Evolutionary conservation across 2,888 invertebrate genomes (phyloP).

Genomic region (Synergus gifuensis): DNA sequence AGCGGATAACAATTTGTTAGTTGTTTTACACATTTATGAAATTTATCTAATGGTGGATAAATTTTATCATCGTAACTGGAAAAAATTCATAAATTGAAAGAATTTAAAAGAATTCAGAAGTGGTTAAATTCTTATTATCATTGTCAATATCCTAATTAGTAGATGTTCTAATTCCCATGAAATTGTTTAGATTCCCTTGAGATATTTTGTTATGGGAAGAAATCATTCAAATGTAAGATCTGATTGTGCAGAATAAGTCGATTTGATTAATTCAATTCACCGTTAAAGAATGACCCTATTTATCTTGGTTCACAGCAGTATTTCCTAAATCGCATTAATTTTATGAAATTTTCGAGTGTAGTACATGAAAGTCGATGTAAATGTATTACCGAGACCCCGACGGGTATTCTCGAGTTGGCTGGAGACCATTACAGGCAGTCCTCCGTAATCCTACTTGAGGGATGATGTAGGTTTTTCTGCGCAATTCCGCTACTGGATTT

Average conservation of each 20-base stretch:
- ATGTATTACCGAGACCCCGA: slow-evolving; percentile 19
- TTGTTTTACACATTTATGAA: too few relatives aligned
- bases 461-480: slow-evolving; percentile 53
- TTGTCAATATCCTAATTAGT: too few relatives aligned
- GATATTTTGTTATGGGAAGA: background rate
- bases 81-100: too few relatives aligned
- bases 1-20: too few relatives aligned
- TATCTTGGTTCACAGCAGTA: background rate
- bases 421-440: slow-evolving; percentile 42
- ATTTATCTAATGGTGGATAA: too few relatives aligned
- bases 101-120: too few relatives aligned
- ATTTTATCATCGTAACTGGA: too few relatives aligned
- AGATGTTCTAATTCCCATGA: too few relatives aligned
- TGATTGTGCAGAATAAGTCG: background rate
- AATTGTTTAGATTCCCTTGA: too few relatives aligned
- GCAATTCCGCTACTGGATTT: slow-evolving; percentile 46
- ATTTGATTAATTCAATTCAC: background rate
- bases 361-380: slow-evolving; percentile 24
- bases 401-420: slow-evolving; percentile 19
- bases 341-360: background rate
- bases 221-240: background rate
- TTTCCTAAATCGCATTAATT: background rate
- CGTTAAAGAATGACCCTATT: background rate
- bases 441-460: slow-evolving; percentile 43
- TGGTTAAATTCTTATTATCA: too few relatives aligned